Evolutionary conservation across 2,888 invertebrate species (phyloP).

Genomic region (Saturnia japonica): DNA sequence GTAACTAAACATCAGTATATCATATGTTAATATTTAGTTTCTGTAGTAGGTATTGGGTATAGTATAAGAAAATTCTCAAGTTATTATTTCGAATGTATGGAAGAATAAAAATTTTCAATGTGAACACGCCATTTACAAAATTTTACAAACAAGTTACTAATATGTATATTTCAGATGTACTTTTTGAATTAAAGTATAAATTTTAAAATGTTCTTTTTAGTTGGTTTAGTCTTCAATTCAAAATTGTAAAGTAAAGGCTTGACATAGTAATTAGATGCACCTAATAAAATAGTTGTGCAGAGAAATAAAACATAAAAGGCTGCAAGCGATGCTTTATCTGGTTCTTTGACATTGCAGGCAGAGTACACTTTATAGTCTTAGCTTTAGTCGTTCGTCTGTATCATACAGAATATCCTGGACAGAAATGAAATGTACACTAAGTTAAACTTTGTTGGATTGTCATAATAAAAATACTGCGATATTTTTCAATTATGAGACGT

Average conservation of each 20-base stretch:
- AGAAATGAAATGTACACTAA: slow-evolving; percentile 55
- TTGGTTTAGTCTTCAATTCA: not conserved
- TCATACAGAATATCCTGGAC: slow-evolving; percentile 54
- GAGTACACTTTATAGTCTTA: slow-evolving; percentile 57
- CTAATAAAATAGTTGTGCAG: slow-evolving; percentile 7
- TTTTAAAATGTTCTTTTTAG: not conserved
- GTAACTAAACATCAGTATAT: too few species aligned
- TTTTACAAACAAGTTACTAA: too few species aligned
- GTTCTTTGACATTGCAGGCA: slow-evolving; percentile 30
- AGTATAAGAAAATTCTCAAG: too few species aligned
- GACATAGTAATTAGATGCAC: slow-evolving; percentile 1
- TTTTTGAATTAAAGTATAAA: too few species aligned
- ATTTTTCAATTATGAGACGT: slow-evolving; percentile 59
- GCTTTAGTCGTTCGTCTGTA: slow-evolving; percentile 44
- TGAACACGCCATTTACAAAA: too few species aligned
- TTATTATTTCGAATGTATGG: too few species aligned
- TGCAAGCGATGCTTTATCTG: not conserved
- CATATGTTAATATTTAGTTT: too few species aligned
- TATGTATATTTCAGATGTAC: too few species aligned
- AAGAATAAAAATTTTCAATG: too few species aligned
- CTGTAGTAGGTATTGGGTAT: too few species aligned
- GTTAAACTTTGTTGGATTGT: slow-evolving; percentile 49
- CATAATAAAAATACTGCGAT: slow-evolving; percentile 58
- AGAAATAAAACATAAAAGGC: slow-evolving; percentile 32
- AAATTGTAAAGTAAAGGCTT: slow-evolving; percentile 20